Evolutionary conservation across 2,888 invertebrate genomes (phyloP).

Genomic region (Geotrupes spiniger): DNA sequence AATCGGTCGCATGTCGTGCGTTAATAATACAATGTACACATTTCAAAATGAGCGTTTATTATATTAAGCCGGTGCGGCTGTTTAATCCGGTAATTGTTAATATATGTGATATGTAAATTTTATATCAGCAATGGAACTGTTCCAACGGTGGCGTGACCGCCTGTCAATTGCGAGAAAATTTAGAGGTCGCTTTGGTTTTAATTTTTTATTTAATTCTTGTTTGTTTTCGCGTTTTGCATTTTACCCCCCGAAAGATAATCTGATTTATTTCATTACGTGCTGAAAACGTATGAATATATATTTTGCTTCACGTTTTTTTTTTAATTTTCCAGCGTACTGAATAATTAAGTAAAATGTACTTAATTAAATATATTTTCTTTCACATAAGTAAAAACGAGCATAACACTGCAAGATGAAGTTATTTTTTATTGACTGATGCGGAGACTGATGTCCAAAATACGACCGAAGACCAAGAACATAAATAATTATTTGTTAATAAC

Average conservation of each 20-base stretch:
- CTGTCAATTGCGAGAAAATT: constrained; percentile 3
- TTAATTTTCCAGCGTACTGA: no score
- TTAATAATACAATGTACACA: neutral
- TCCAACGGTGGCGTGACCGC: neutral
- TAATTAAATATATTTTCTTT: no score
- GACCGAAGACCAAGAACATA: no score
- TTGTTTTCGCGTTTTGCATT: constrained; percentile 17
- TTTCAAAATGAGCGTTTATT: constrained; percentile 2
- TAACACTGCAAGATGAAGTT: no score
- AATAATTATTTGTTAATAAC: no score
- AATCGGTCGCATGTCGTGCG: neutral
- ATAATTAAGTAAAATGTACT: no score
- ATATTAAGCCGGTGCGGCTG: neutral
- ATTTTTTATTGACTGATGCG: no score
- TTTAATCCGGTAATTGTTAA: constrained; percentile 10
- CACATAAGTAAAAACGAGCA: no score
- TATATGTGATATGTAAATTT: constrained; percentile 23
- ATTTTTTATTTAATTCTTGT: constrained; percentile 9
- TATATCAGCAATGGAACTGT: neutral
- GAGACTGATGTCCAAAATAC: no score
- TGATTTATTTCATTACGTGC: constrained; percentile 32
- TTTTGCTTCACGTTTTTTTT: no score
- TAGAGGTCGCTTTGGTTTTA: constrained; percentile 1
- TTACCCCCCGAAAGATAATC: constrained; percentile 24
- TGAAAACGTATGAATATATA: constrained; percentile 22